Evolutionary conservation across 1,140 invertebrate species (phyloP).

Genomic region (Dendrolimus punctatus): DNA sequence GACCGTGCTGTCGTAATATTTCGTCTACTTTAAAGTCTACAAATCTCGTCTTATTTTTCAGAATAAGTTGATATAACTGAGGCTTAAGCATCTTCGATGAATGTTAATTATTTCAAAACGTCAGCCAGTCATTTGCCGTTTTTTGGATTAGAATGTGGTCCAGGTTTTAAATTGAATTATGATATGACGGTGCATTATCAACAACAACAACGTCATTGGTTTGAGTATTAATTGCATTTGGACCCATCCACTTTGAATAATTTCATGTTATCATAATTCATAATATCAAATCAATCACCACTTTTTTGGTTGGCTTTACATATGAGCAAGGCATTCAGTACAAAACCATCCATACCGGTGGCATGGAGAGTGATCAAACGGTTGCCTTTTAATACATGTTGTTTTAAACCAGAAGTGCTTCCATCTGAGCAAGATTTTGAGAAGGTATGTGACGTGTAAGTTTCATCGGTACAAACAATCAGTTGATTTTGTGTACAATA

Average conservation of each 20-base stretch:
- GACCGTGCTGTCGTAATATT: too few relatives aligned
- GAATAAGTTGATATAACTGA: neutral
- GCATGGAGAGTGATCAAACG: neutral
- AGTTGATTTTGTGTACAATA: neutral
- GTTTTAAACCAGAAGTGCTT: too few relatives aligned
- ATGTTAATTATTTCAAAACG: neutral
- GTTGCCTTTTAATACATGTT: too few relatives aligned
- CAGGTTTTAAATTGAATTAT: neutral
- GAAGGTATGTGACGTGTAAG: too few relatives aligned
- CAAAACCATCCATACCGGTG: neutral
- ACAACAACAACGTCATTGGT: neutral
- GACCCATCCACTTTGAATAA: neutral
- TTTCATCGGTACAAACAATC: too few relatives aligned
- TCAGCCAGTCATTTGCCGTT: neutral
- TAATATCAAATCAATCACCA: neutral
- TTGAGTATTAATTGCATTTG: too few relatives aligned
- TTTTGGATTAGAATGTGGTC: neutral
- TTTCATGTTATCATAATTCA: conserved; percentile 2
- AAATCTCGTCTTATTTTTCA: neutral
- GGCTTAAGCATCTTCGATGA: neutral
- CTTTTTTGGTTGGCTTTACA: conserved; percentile 1
- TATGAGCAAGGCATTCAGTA: neutral
- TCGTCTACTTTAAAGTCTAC: neutral
- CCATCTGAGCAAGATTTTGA: too few relatives aligned
- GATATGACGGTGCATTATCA: neutral